These are phyloP conservation scores for Rotaria magnacalcarata DNA, from an alignment of 2,888 invertebrate species.

Conservation along the genomic window DNA sequence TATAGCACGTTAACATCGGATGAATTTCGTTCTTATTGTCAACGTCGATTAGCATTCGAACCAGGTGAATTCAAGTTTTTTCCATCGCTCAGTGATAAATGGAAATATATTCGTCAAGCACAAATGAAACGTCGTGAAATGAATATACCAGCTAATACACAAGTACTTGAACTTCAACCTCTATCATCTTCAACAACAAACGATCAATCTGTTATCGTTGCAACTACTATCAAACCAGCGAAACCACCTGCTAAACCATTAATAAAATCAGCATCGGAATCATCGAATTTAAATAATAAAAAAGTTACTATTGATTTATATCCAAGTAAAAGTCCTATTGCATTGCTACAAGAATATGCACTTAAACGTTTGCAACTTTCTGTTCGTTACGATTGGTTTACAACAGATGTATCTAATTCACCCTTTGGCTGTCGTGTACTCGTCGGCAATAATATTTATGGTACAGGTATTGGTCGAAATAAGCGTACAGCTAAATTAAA, in stretches of 20 bases:
- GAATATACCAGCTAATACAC: background rate
- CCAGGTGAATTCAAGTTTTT: constrained; percentile 27
- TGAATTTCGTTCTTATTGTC: constrained; percentile 31
- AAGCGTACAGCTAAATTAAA: constrained; percentile 43
- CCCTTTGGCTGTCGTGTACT: constrained; percentile 43
- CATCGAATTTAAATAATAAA: background rate
- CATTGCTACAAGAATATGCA: constrained; percentile 44
- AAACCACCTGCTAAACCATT: too few relatives aligned
- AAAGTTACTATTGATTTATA: constrained; percentile 31
- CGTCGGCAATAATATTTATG: constrained; percentile 40
- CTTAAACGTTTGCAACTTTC: constrained; percentile 40
- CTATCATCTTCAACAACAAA: background rate
- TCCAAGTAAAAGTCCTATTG: constrained; percentile 38
- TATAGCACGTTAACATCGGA: background rate
- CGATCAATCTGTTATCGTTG: background rate
- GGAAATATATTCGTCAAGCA: constrained; percentile 32
- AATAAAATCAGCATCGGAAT: background rate
- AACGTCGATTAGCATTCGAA: constrained; percentile 8
- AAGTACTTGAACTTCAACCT: constrained; percentile 20
- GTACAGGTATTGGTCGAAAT: constrained; percentile 44
- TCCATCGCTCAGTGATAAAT: constrained; percentile 27
- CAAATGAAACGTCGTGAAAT: constrained; percentile 33
- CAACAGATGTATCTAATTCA: constrained; percentile 40
- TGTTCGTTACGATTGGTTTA: constrained; percentile 36
- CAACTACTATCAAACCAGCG: background rate